phyloP scores from a whole-genome alignment of 2,797 vertebrate species.

The Apodemus agrarius region DNA sequence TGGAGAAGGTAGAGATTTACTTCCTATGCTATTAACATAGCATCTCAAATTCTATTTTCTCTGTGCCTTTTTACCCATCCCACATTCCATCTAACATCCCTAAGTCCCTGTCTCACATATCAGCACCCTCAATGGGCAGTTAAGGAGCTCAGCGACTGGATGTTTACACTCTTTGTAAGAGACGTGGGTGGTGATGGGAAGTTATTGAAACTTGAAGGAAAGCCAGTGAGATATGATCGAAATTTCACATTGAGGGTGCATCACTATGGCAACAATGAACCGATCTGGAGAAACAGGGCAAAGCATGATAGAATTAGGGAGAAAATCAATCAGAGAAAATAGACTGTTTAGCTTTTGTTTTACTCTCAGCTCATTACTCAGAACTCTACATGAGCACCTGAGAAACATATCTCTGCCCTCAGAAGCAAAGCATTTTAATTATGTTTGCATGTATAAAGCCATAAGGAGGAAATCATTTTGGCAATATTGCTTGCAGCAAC shows the following conservation, averaged over 20 bases:
- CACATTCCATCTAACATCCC: background rate
- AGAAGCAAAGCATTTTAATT: slow-evolving; percentile 61
- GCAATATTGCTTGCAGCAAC: slow-evolving; percentile 32
- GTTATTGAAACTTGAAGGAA: slow-evolving; percentile 86
- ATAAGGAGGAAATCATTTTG: slow-evolving; percentile 67
- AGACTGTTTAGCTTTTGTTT: slow-evolving; percentile 61
- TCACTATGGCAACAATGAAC: slow-evolving; percentile 89
- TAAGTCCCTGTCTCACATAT: slow-evolving; percentile 33
- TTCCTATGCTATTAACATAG: slow-evolving; percentile 17
- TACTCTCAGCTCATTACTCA: slow-evolving; percentile 69
- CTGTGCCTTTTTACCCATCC: slow-evolving; percentile 62
- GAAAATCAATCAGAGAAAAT: slow-evolving; percentile 70
- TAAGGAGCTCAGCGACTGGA: slow-evolving; percentile 77
- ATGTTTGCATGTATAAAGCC: slow-evolving; percentile 67
- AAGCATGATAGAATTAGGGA: slow-evolving; percentile 75
- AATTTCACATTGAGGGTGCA: slow-evolving; percentile 85
- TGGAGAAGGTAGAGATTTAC: slow-evolving; percentile 2
- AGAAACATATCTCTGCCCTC: slow-evolving; percentile 44
- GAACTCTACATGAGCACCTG: slow-evolving; percentile 54
- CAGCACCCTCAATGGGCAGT: slow-evolving; percentile 52
- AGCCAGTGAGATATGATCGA: slow-evolving; percentile 84
- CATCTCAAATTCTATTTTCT: slow-evolving; percentile 55
- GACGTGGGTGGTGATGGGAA: slow-evolving; percentile 85
- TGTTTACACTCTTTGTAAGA: slow-evolving; percentile 85
- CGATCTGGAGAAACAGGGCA: slow-evolving; percentile 71